Evolutionary conservation across 2,797 vertebrate species (phyloP), one percentile per base, ranked within the genome.

Genomic region (Catharus ustulatus): DNA sequence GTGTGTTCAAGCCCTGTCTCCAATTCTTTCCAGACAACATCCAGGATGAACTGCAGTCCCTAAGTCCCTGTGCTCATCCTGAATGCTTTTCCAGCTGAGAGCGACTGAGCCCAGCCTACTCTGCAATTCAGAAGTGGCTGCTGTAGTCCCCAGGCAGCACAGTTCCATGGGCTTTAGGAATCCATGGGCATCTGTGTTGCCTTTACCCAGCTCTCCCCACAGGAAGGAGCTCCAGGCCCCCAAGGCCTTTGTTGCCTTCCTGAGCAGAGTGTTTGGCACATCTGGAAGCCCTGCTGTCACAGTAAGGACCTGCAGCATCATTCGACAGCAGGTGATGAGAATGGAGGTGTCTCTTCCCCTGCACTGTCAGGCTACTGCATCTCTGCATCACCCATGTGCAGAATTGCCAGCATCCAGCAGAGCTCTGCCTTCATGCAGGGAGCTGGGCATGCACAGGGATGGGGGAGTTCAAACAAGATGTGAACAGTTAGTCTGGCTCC

Each of bases 151-250:
- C 45, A 86, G 76, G 80, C 73, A 81, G 59, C 75, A 54, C 42
- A 76, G 54, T 10, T 54, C 27, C 21, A 34, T 48, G 38, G 38
- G 27, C 23, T 54, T 40, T 5, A 11, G 24, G 13, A 40, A 29
- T 19, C 54, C 52, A 2, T 14, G 27, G 36, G 12, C n/a, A 45
- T 20, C 36, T 0, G 0, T 22, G 30, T 3, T 92, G 42, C 17
- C 51, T 58, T 62, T 46, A 13, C 40, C 49, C 48, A 48, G n/a
- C 6, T 82, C 9, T 52, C 42, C 45, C 32, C 26, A 29, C 4
- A n/a, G 30, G 22, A 57, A 72, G 1, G n/a, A 48, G 20, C 45
- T 48, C 42, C 30, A 42, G 38, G 16, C 30, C n/a, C 66, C 45
- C 1, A 7, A 30, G 26, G 54, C 29, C 52, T 74, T 48, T 71